Evolutionary conservation across 1,140 invertebrate genomes (phyloP), one percentile per base, ranked within the genome.

Genomic region (Bacillus rossius): DNA sequence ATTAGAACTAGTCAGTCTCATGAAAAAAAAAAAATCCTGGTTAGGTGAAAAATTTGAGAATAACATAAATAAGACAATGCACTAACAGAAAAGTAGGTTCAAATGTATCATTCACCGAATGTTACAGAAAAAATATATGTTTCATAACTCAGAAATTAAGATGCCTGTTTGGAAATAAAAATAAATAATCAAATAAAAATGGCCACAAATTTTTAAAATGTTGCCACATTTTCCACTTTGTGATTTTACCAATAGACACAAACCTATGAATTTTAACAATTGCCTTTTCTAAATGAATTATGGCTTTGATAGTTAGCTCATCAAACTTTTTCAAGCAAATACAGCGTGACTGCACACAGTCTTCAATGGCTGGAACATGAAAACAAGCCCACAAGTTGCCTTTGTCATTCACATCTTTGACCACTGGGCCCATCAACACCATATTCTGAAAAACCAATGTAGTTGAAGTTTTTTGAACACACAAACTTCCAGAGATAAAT

Each of bases 271-370:
- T 29, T 54, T 59, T 61, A 19, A 55, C 55, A 17, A 54, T 55
- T 23, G 29, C 14, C 34, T 54, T 26, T 14, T 61, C 0, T 22
- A 63, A 41, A 19, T 53, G 43, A 25, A 56, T 34, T 23, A 63
- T 29, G 19, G 61, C 61, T 50, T 57, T 57, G 10, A 61, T 55
- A 16, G 60, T 40, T 48, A 63, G 54, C 8, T 26, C n/a, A 53
- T 47, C 2, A 59, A 43, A 34, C 59, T 55, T 43, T 45, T 55
- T 14, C 49, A 63, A 13, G 53, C 59, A 57, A 53, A 60, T 37
- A 63, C 61, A 53, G 57, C 61, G 7, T 13, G 61, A 53, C 34
- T 63, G 61, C 43, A 47, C 57, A 20, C 57, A 63, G 1, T 55
- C 37, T 3, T 49, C 53, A 48, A 25, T 19, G 61, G 58, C 16